Evolutionary conservation across 2,113 vertebrate genomes (phyloP), one percentile per base, ranked within the genome.

Genomic region (Empidonax alnorum): DNA sequence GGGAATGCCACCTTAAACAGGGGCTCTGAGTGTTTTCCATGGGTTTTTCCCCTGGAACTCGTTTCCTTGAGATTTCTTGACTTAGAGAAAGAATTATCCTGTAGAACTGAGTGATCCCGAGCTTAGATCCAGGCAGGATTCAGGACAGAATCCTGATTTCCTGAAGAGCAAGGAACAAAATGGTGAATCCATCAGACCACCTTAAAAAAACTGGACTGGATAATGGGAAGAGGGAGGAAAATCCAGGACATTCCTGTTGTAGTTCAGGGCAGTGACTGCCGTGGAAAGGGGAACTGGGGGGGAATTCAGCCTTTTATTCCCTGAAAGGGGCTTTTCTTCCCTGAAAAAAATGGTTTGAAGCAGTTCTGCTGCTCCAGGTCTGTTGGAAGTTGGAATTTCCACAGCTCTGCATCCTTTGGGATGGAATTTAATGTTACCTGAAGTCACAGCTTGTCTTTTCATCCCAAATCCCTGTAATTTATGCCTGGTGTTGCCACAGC

Each of bases 31-130:
- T 7, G 3, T 72, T 77, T 89, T 56, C 53, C 12, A 1, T 8
- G 1, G 7, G 6, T 31, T n/a, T 65, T 63, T 49, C 3, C 37
- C 37, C 27, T 37, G 17, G 42, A 61, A 12, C 1, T 0, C 21
- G 28, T 76, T 90, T 35, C 37, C 50, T 30, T 50, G 30, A 85
- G 53, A 27, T 69, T 68, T 78, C 28, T 37, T 71, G 55, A 14
- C 50, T 37, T 63, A 16, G 35, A 65, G 65, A 18, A 71, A 33
- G 5, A 14, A 35, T 62, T 27, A 8, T 61, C 37, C 23, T 50
- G 21, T 21, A 56, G n/a, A 42, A 23, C 39, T 25, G n/a, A 41
- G 47, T 52, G 61, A 49, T 76, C 13, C 59, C 6, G 28, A 46
- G 12, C n/a, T 89, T 35, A 23, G n/a, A 84, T 50, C 41, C 28